Evolutionary conservation across 2,797 vertebrate genomes (phyloP), one percentile per base, ranked within the genome.

Genomic region (Emys orbicularis): DNA sequence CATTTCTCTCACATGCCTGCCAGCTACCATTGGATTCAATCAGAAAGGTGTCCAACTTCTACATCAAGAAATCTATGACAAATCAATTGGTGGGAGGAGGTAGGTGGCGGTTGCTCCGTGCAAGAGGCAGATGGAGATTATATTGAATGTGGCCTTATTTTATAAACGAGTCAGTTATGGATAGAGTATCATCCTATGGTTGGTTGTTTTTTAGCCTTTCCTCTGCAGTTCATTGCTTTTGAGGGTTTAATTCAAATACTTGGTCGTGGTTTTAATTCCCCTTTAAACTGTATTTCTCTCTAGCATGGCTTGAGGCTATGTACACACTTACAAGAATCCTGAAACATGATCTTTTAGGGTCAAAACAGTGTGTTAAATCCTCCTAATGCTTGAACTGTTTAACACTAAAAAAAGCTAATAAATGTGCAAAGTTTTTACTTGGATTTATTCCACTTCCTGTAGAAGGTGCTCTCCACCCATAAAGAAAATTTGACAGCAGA

Each of bases 391-490:
- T 95, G 93, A 98, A 97, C 90, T 94, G 94, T 87, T 97, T 95
- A 97, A 97, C 94, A 97, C 97, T 97, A 92, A 96, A 97, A 96
- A 96, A 81, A 85, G 86, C 88, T 94, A 95, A 93, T 93, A 96
- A 94, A 97, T 2, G 92, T 81, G 94, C 90, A 91, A 96, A 93
- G 72, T 94, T 96, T 93, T 93, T 93, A 94, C 93, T 96, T 97
- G 95, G 97, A 98, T 96, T 97, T 96, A 90, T 91, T 97, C 95
- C 94, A 97, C 95, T 98, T 98, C 98, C 97, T 98, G 93, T 92
- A 96, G 96, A 97, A 97, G 97, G 97, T 97, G 96, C 95, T 97
- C 97, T 97, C 97, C 94, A 96, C 94, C 98, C 98, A 97, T 94
- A 97, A 97, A 97, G 96, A 97, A 98, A 98, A 98, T 96, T 91